Evolutionary conservation across 2,113 vertebrate species (phyloP), one percentile per base, ranked within the genome.

Genomic region (Tychaedon coryphoeus): DNA sequence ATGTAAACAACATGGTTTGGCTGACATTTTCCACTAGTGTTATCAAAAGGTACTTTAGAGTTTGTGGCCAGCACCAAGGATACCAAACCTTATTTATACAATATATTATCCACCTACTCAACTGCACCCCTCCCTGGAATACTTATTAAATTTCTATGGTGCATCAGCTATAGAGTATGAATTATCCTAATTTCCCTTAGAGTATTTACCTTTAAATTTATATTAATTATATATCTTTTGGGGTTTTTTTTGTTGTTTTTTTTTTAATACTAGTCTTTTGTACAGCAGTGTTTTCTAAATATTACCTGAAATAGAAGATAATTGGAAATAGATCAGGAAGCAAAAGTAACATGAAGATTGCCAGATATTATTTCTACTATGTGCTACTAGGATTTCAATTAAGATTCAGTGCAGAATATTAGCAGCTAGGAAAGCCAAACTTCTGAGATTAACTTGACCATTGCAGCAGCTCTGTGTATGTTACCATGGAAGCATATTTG

Each of bases 401-500:
- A 70, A 79, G 47, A 62, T 73, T 76, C 0, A 0, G 12, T 66
- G 47, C 47, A 88, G 64, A 69, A 47, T 57, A n/a, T 56, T 26
- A 73, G 42, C 62, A 88, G 48, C 34, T 50, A 40, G 23, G 54
- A 72, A 88, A 79, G n/a, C 54, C 86, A 57, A 65, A 92, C 38
- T 92, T 82, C 67, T 67, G 78, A 85, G 47, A 75, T 64, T 71
- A 71, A 26, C 66, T 93, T 78, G 40, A 45, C 23, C 3, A 3
- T 36, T 79, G 36, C 62, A 31, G 62, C 33, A 76, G 34, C 70
- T 88, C 58, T 43, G 22, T 56, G 19, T 43, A 24, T 36, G 96
- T 95, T 96, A 76, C 95, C 88, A 96, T 93, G 92, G 95, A 93
- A 95, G 75, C 93, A 34, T 33, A 69, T n/a, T 61, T 85, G 48